A percentile compares a stretch with the other conserved stretches of the same genome.
Evolutionary conservation across 2,888 invertebrate genomes (phyloP).

Genomic region (Drosophila atripex): DNA sequence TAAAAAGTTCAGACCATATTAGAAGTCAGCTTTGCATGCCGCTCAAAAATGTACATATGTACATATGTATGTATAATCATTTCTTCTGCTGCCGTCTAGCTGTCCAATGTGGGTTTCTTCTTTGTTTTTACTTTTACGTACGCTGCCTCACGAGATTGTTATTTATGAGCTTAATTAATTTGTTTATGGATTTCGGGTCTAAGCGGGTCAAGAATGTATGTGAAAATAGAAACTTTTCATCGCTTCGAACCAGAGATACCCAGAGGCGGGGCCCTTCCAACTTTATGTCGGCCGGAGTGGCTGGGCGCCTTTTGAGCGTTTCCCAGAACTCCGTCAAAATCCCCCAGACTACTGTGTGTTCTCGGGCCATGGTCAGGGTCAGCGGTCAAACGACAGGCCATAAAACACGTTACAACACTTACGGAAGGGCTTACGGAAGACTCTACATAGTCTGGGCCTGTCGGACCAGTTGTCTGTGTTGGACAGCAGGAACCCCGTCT

Average conservation of each 20-base stretch:
- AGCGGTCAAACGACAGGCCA: conserved; percentile 33
- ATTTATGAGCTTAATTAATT: conserved; percentile 72
- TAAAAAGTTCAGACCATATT: conserved; percentile 76
- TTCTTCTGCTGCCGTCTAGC: conserved; percentile 30
- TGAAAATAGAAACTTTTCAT: conserved; percentile 61
- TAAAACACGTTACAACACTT: conserved; percentile 39
- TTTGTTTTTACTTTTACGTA: conserved; percentile 75
- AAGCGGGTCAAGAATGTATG: conserved; percentile 66
- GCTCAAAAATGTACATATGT: conserved; percentile 51
- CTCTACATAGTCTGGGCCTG: not conserved
- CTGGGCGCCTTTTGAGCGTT: conserved; percentile 15
- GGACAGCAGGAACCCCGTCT: not conserved
- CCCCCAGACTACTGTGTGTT: conserved; percentile 1
- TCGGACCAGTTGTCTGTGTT: not conserved
- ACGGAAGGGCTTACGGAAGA: conserved; percentile 19
- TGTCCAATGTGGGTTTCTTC: conserved; percentile 61
- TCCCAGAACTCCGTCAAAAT: conserved; percentile 24
- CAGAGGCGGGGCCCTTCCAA: conserved; percentile 12
- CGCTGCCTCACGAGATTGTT: conserved; percentile 48
- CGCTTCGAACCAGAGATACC: conserved; percentile 26
- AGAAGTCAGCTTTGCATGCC: conserved; percentile 75
- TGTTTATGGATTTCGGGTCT: conserved; percentile 57
- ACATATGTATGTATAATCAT: conserved; percentile 53
- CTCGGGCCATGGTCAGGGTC: conserved; percentile 44
- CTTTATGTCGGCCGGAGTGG: not conserved